Evolutionary conservation across 35 echinoderm and acorn worm genomes (phyloP).

Genomic region (Diadema setosum): DNA sequence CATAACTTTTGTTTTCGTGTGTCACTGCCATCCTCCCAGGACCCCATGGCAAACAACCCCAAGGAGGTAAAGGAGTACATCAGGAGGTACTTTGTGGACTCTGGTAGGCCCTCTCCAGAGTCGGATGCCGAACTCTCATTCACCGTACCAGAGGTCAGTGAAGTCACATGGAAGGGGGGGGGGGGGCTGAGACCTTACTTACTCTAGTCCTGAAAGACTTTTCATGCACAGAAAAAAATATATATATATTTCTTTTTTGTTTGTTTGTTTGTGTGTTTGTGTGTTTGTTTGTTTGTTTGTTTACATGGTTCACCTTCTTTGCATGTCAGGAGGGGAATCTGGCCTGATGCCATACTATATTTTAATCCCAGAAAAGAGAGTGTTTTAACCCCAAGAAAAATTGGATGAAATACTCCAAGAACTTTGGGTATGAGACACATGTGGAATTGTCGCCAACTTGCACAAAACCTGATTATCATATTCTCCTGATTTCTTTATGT

Average conservation of each 20-base stretch:
- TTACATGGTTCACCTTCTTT: too few species aligned
- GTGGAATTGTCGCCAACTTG: too few species aligned
- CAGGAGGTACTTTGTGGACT: slow-evolving; percentile 39
- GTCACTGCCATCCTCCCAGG: slow-evolving; percentile 9
- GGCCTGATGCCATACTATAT: too few species aligned
- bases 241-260: neutral
- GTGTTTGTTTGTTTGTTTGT: too few species aligned
- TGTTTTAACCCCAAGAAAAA: too few species aligned
- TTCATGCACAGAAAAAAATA: neutral
- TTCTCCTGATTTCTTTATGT: too few species aligned
- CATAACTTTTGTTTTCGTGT: neutral
- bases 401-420: too few species aligned
- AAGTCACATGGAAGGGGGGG: too few species aligned
- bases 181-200: neutral
- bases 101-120: slow-evolving; percentile 7
- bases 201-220: neutral
- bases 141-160: slow-evolving; percentile 66
- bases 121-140: slow-evolving; percentile 28
- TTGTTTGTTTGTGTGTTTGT: neutral
- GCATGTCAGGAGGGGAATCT: neutral
- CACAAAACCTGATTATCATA: too few species aligned
- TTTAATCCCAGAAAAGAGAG: too few species aligned
- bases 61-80: slow-evolving; percentile 43
- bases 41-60: slow-evolving; percentile 53
- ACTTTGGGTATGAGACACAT: too few species aligned